Conservation (phyloP, 2,888 invertebrate genomes). For the Trissolcus brochymenae region DNA sequence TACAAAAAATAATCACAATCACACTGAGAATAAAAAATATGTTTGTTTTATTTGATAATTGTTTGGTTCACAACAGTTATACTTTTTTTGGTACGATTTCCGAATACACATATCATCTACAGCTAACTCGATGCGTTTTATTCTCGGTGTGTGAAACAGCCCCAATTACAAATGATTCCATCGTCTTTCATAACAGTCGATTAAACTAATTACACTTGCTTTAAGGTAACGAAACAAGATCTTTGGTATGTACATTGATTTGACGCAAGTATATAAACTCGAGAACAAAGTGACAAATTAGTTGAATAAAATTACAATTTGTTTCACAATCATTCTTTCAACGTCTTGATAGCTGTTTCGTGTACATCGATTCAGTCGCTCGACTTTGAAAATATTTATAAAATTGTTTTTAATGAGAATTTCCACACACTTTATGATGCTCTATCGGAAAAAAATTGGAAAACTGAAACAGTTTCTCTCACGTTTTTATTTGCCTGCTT, state of each 20-base stretch:
- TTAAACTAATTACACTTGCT: constrained; percentile 20
- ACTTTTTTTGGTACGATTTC: constrained; percentile 6
- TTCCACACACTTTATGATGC: too few relatives aligned
- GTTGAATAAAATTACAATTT: constrained; percentile 1
- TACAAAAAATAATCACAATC: constrained; percentile 39
- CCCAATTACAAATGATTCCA: constrained; percentile 21
- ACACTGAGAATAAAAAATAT: constrained; percentile 30
- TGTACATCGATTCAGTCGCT: constrained; percentile 13
- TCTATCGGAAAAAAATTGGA: not conserved
- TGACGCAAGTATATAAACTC: constrained; percentile 5
- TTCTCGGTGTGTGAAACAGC: constrained; percentile 43
- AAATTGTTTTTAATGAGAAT: constrained; percentile 9
- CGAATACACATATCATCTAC: constrained; percentile 25
- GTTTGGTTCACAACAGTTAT: not conserved
- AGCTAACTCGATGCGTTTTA: constrained; percentile 14
- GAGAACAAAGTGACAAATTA: not conserved
- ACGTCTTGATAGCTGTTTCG: not conserved
- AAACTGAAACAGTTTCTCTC: too few relatives aligned
- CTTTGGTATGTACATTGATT: constrained; percentile 26
- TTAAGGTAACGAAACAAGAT: constrained; percentile 15
- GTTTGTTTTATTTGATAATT: not conserved
- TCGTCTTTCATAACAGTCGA: constrained; percentile 10
- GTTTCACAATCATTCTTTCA: constrained; percentile 4
- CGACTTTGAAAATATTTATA: constrained; percentile 22
- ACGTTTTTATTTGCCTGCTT: too few relatives aligned